Evolutionary conservation across 2,797 vertebrate species (phyloP), one percentile per base, ranked within the genome.

Genomic region (Cyprinella venusta): DNA sequence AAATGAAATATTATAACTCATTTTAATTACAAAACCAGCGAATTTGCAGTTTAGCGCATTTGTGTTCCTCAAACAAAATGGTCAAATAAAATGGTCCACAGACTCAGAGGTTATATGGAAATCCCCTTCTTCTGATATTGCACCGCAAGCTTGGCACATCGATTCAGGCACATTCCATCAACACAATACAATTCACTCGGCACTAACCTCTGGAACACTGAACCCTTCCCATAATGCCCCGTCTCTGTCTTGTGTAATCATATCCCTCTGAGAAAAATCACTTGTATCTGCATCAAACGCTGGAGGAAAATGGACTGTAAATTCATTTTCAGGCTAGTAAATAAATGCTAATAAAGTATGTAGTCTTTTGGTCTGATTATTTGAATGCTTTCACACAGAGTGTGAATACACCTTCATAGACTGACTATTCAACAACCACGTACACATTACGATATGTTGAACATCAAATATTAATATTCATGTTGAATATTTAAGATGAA

Each of bases 201-300:
- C 21, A 21, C 69, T 86, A 63, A 80, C 76, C 77, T 64, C 81
- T 82, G 85, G 78, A 88, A 84, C 59, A 63, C 77, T 54, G 69
- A 75, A 76, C 42, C 26, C 77, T 71, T 89, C 82, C 88, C 33
- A 78, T 85, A 89, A 89, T 76, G 72, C 45, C 77, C 65, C 45
- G 33, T 64, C 36, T 61, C 64, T 85, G 71, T 59, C 75, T 50
- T 64, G 64, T 42, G 76, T 80, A 87, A 87, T 69, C 38, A 68
- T 80, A 84, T 71, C 45, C 40, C 52, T 67, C 48, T 79, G 68
- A 50, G 26, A 69, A 64, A 74, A 42, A 52, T 56, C 45, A 69
- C 24, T 54, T 30, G 1, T 42, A 24, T 79, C 45, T 52, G 18
- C 38, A 72, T 59, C 64, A 38, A 54, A 59, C 21, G 5, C 65